phyloP scores from a whole-genome alignment of 2,113 vertebrate species.

The Myotis brandtii region DNA sequence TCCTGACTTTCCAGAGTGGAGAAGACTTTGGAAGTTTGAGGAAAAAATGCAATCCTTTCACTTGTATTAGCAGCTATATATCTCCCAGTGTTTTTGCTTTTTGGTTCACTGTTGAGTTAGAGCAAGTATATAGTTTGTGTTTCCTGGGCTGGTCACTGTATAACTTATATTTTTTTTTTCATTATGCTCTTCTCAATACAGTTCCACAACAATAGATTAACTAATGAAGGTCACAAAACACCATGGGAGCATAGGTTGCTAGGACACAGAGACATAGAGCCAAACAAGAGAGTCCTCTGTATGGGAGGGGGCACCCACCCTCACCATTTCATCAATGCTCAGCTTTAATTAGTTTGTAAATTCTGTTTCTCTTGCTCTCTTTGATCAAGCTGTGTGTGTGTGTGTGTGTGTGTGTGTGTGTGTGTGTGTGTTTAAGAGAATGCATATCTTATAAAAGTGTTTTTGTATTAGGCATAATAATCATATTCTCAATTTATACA shows the following conservation, averaged over 20 bases:
- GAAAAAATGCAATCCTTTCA: conserved; percentile 34
- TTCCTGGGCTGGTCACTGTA: neutral
- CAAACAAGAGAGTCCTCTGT: neutral
- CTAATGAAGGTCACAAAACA: conserved; percentile 38
- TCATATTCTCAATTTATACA: conserved; percentile 18
- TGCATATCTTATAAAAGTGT: neutral
- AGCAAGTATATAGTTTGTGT: conserved; percentile 37
- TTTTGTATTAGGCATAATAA: conserved; percentile 45
- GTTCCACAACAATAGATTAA: conserved; percentile 26
- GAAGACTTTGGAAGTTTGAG: conserved; percentile 12
- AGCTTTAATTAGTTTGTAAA: conserved; percentile 56
- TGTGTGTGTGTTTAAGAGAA: neutral
- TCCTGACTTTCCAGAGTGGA: conserved; percentile 2
- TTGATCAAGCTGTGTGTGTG: neutral
- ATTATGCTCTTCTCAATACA: neutral
- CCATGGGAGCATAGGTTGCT: neutral
- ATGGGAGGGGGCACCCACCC: neutral
- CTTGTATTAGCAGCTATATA: neutral
- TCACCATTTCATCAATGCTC: neutral
- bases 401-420: neutral
- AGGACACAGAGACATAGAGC: conserved; percentile 24
- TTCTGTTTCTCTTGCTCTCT: conserved; percentile 6
- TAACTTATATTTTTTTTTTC: conserved; percentile 20
- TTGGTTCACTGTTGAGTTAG: conserved; percentile 6
- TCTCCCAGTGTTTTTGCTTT: conserved; percentile 30